Evolutionary conservation across 2,113 vertebrate genomes (phyloP), one percentile per base, ranked within the genome.

Genomic region (Polypterus bichir): DNA sequence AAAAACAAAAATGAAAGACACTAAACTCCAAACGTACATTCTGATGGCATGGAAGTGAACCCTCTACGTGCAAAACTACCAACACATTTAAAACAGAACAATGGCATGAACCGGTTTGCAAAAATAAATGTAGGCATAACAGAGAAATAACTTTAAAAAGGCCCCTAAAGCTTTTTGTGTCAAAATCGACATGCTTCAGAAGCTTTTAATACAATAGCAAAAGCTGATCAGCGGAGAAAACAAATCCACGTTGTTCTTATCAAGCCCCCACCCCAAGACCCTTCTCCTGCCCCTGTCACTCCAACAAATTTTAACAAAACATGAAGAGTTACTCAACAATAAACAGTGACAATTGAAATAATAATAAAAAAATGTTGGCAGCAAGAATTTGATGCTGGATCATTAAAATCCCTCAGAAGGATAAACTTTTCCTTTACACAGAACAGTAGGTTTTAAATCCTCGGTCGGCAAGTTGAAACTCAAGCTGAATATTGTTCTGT

Each of bases 11-110:
- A 27, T 44, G 45, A 52, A 47, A 54, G 55, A 69, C 70, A 71
- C 60, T 61, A 64, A 69, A 79, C 69, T 63, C 63, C 65, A 81
- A 70, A 70, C 27, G 70, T 78, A 82, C 77, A 81, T 82, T 81
- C 78, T 80, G 80, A 82, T 76, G 74, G 76, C 83, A 86, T 85
- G 83, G 79, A 85, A 89, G 80, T 71, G 72, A 83, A 78, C 71
- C 6, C 46, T 6, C 53, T 51, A 46, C 85, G 83, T 81, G 80
- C 79, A 70, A 75, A 81, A 85, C 82, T 85, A 81, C 74, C 73
- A 81, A 74, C 74, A 77, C 69, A 71, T 78, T 74, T 66, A 77
- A 73, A 68, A 72, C 72, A 65, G 45, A 65, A 64, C 69, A 73
- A 75, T 63, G 48, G 59, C 65, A 60, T 45, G 55, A 56, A 59